Evolutionary conservation across 2,888 invertebrate genomes (phyloP).

Genomic region (Alsophila aescularia): DNA sequence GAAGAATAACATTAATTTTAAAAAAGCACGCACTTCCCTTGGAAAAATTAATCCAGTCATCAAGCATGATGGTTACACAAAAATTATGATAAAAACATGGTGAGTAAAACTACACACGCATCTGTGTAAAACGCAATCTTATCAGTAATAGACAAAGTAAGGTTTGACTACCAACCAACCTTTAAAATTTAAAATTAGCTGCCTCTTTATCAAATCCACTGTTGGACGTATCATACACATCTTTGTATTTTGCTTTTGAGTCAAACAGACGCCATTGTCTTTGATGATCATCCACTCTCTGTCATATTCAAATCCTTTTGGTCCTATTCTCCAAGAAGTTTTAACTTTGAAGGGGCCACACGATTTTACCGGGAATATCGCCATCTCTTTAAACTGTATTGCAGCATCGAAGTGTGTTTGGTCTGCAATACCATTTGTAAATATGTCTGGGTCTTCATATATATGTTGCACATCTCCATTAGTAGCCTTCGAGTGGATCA

Average conservation of each 20-base stretch:
- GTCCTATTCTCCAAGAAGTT: slow-evolving; percentile 88
- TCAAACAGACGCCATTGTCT: slow-evolving; percentile 91
- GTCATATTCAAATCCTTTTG: slow-evolving; percentile 93
- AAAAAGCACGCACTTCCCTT: no score
- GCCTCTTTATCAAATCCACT: slow-evolving; percentile 85
- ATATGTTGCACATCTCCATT: slow-evolving; percentile 44
- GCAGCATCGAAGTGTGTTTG: slow-evolving; percentile 42
- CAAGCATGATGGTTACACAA: no score
- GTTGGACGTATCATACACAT: slow-evolving; percentile 91
- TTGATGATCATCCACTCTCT: slow-evolving; percentile 97
- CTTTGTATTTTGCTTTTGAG: slow-evolving; percentile 92
- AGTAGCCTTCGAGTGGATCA: slow-evolving; percentile 29
- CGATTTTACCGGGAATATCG: slow-evolving; percentile 95
- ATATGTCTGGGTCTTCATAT: slow-evolving; percentile 41
- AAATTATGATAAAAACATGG: no score
- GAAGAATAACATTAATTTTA: no score
- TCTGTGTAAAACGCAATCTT: no score
- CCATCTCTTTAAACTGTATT: slow-evolving; percentile 61
- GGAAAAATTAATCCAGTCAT: no score
- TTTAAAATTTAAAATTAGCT: slow-evolving; percentile 85
- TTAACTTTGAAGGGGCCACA: slow-evolving; percentile 91
- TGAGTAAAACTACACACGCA: no score
- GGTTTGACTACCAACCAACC: slow-evolving; percentile 82
- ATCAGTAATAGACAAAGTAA: neutral
- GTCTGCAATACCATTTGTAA: slow-evolving; percentile 33